Base-by-base conservation (phyloP, 2,888 invertebrate species). In the Callosobruchus maculatus region DNA sequence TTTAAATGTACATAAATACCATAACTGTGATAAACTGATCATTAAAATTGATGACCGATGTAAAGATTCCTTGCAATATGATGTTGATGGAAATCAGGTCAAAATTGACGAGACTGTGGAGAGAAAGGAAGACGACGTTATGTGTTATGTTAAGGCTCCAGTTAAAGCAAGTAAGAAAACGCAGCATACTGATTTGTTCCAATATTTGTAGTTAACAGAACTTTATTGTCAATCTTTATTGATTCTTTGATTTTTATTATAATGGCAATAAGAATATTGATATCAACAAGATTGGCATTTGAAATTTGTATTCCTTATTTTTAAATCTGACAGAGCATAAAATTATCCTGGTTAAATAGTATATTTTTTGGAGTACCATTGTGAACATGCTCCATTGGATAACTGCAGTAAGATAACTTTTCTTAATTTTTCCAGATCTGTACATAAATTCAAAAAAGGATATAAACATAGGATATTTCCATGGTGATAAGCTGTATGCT, bases 91-190 rank as follows among this genome's bases (percentile, higher is more conserved):
- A 2, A 82, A 83, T 73, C 80, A 80, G 67, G 75, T 81, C 20
- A 76, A 78, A 71, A 80, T 81, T 31, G 74, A 74, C 26, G 75
- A 77, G 21, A 75, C 74, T 67, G 49, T 75, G n/a, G 68, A 74
- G 49, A 73, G 75, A 68, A 67, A 75, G 66, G 22, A 70, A 20
- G 9, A 70, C 22, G 67, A 80, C 71, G 74, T 79, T 20, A 76
- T 77, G 67, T 84, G 83, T 73, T 80, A 77, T 30, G 79, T 86
- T 30, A 81, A 83, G 75, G 82, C 84, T 21, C 85, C 86, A n/a
- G 79, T 85, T 20, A 86, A 86, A 83, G 84, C 86, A 72, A 85
- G 85, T 85, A 81, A 77, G 81, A 80, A 70, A 20, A 30, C 13
- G 5, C 21, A 67, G 67, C 67, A 20, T 9, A n/a, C 21, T 3